A percentile compares a stretch with the other conserved stretches of the same genome.
Evolutionary conservation across 2,888 invertebrate genomes (phyloP).

Genomic region (Coelinius sp.): DNA sequence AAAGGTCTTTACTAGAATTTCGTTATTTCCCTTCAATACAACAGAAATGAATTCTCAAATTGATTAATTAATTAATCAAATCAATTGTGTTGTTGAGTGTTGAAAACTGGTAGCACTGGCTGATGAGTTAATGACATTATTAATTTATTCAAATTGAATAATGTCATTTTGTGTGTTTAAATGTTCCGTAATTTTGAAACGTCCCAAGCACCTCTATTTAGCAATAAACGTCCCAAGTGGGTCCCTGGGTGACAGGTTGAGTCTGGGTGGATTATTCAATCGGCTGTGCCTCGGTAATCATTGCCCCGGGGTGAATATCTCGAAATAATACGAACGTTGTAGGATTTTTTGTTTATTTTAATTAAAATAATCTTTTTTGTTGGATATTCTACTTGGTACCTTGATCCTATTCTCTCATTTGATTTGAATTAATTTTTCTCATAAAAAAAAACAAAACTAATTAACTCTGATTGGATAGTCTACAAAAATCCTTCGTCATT

Average conservation of each 20-base stretch:
- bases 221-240: not conserved
- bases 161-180: not conserved
- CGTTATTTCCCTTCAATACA: no score
- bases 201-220: not conserved
- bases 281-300: conserved; percentile 24
- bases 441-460: not conserved
- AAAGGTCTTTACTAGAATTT: no score
- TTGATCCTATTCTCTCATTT: conserved; percentile 2
- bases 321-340: conserved; percentile 7
- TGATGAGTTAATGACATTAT: not conserved
- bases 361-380: not conserved
- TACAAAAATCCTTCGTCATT: not conserved
- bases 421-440: not conserved
- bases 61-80: no score
- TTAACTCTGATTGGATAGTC: not conserved
- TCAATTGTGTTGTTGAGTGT: not conserved
- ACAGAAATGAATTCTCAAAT: no score
- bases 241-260: conserved; percentile 3
- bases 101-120: not conserved
- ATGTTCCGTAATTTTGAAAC: conserved; percentile 10
- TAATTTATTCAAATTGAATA: not conserved
- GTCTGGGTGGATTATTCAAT: conserved; percentile 32
- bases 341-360: not conserved
- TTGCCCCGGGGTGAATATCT: conserved; percentile 16
- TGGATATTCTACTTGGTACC: not conserved